phyloP scores from a whole-genome alignment of 2,113 vertebrate genomes.

The Ictidomys tridecemlineatus region DNA sequence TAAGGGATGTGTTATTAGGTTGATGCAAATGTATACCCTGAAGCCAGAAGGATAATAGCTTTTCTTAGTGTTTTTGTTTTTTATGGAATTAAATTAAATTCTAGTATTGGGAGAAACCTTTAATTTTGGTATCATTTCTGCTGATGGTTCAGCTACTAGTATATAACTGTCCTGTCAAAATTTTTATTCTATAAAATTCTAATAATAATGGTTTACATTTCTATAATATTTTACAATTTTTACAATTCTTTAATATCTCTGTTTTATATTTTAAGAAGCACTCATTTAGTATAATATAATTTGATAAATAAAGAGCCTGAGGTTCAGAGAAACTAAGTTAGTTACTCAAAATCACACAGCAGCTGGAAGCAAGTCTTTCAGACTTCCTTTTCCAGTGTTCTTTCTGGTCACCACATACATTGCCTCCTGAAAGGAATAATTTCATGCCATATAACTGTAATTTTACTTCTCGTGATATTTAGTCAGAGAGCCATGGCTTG shows the following conservation, averaged over 20 bases:
- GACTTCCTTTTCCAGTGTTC: background rate
- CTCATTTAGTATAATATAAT: background rate
- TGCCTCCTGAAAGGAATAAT: background rate
- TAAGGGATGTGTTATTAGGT: background rate
- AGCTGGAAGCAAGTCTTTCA: background rate
- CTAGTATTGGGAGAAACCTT: background rate
- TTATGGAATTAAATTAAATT: conserved; percentile 16
- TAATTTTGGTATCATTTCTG: conserved; percentile 31
- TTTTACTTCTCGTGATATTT: conserved; percentile 34
- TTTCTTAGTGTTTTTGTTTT: background rate
- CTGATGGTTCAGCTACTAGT: background rate
- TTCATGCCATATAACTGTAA: background rate
- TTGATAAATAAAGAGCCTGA: background rate
- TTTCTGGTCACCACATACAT: background rate
- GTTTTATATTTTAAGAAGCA: background rate
- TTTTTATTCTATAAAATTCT: background rate
- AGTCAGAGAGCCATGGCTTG: background rate
- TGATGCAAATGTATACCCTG: background rate
- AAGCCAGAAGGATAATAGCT: background rate
- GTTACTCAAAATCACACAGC: background rate
- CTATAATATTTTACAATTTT: background rate
- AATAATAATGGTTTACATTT: background rate
- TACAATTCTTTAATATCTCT: background rate
- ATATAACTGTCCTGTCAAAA: background rate
- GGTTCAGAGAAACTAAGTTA: background rate